Evolutionary conservation across 2,113 vertebrate species (phyloP).

Genomic region (Panthera tigris): DNA sequence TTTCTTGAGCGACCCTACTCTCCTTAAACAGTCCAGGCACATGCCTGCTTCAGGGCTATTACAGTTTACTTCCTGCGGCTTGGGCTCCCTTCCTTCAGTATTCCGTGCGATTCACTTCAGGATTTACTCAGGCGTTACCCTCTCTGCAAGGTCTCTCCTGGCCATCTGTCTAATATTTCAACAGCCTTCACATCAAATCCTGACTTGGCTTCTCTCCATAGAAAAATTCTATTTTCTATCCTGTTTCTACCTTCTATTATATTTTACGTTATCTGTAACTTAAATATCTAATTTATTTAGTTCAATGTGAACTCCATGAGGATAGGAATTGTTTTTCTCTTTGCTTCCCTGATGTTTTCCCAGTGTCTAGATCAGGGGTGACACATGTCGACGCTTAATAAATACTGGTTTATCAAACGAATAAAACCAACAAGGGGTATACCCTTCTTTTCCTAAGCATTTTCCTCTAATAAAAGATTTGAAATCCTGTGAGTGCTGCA

Average conservation of each 20-base stretch:
- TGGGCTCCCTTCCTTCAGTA: rapidly evolving
- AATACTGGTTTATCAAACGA: not conserved
- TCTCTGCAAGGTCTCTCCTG: not conserved
- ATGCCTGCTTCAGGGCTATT: not conserved
- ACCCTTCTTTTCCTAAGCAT: not conserved
- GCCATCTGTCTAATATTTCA: not conserved
- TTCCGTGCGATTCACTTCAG: not conserved
- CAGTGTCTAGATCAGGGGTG: not conserved
- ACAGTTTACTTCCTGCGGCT: not conserved
- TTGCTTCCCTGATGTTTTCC: not conserved
- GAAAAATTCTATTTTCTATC: not conserved
- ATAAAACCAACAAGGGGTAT: not conserved
- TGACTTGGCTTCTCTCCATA: not conserved
- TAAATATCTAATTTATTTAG: not conserved
- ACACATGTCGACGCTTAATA: not conserved
- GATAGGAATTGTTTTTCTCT: not conserved
- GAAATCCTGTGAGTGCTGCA: not conserved
- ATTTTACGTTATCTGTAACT: not conserved
- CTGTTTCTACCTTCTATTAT: not conserved
- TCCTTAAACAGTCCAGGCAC: not conserved
- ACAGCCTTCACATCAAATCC: not conserved
- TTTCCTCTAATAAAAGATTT: not conserved
- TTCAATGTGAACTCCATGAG: not conserved
- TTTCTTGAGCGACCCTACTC: not conserved
- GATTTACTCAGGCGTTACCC: not conserved